A percentile compares a stretch with the other conserved stretches of the same genome.
Conservation (phyloP, 2,888 invertebrate genomes). For the Zhuqinia jingwanae region DNA sequence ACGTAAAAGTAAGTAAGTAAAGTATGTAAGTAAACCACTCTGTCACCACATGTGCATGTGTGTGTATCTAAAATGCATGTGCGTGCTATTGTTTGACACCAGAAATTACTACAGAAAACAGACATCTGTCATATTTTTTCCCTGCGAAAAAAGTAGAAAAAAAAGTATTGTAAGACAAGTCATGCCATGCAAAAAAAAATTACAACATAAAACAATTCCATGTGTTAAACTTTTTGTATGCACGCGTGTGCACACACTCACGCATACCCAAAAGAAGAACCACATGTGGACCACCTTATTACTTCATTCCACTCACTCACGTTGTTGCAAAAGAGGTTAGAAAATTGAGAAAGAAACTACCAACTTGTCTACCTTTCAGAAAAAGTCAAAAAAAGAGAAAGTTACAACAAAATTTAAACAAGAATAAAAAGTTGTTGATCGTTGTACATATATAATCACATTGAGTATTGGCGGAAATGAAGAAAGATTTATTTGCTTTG, state of each 20-base stretch:
- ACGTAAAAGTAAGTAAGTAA: no score
- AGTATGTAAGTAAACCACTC: conserved; percentile 25
- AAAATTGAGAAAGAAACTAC: no score
- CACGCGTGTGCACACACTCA: neutral
- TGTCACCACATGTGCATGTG: neutral
- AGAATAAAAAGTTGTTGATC: conserved; percentile 7
- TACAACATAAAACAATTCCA: neutral
- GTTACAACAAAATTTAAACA: neutral
- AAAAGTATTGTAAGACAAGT: conserved; percentile 3
- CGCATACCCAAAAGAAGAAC: conserved; percentile 13
- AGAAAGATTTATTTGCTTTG: conserved; percentile 7
- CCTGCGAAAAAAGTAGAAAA: neutral
- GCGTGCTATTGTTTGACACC: conserved; percentile 27
- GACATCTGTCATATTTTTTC: neutral
- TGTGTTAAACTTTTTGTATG: neutral
- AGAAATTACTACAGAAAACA: conserved; percentile 2
- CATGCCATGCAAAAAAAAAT: neutral
- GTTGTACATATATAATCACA: neutral
- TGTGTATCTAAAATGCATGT: conserved; percentile 23
- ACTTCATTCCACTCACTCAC: neutral
- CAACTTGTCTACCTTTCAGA: no score
- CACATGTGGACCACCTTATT: conserved; percentile 40
- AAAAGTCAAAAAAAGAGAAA: neutral
- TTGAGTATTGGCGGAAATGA: neutral
- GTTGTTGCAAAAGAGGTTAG: neutral